Percentiles rank a stretch among this genome's conserved stretches.
Conservation (phyloP, 1,140 invertebrate genomes). For the Drosophila ananassae region DNA sequence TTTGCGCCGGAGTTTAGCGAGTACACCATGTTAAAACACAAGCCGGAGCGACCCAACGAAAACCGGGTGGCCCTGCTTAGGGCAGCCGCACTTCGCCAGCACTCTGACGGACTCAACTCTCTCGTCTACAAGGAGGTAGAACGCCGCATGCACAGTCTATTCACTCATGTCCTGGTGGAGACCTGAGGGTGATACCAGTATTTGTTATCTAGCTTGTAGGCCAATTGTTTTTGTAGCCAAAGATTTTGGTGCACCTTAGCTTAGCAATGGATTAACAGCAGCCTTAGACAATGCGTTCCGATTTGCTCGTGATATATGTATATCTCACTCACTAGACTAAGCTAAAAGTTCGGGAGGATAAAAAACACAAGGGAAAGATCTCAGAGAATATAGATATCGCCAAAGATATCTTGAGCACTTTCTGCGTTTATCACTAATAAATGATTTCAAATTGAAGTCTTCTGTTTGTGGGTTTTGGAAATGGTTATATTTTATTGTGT, state of each 20-base stretch:
- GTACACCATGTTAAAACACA: slow-evolving; percentile 92
- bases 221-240: slow-evolving; percentile 44
- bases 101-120: slow-evolving; percentile 89
- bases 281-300: slow-evolving; percentile 41
- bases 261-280: slow-evolving; percentile 23
- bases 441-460: slow-evolving; percentile 1
- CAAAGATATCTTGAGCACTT: slow-evolving; percentile 36
- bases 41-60: slow-evolving; percentile 85
- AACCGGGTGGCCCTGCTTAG: slow-evolving; percentile 67
- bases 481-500: neutral
- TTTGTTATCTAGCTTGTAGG: slow-evolving; percentile 68
- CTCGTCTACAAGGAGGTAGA: slow-evolving; percentile 87
- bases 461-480: neutral
- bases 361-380: neutral
- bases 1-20: slow-evolving; percentile 89
- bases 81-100: slow-evolving; percentile 85
- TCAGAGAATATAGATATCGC: slow-evolving; percentile 10
- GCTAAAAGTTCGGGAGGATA: neutral
- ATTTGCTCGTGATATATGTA: slow-evolving; percentile 29
- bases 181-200: slow-evolving; percentile 41
- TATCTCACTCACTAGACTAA: slow-evolving; percentile 41
- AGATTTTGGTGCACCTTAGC: slow-evolving; percentile 24
- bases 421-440: slow-evolving; percentile 32
- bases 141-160: slow-evolving; percentile 85
- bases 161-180: slow-evolving; percentile 87